Evolutionary conservation across 2,113 vertebrate genomes (phyloP).

Genomic region (Gambusia holbrooki): DNA sequence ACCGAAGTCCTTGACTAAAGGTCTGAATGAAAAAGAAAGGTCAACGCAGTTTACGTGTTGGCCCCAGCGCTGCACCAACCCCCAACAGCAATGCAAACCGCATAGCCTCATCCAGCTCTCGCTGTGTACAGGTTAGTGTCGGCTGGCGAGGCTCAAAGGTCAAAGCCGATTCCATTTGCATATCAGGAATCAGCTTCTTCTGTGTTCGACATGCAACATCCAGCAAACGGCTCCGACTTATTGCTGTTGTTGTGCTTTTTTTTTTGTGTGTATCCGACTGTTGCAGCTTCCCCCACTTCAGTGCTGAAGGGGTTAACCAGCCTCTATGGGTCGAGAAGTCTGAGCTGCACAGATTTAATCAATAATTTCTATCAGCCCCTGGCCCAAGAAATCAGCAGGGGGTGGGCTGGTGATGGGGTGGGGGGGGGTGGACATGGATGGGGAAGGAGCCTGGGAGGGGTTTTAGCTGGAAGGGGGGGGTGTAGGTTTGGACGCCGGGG

Average conservation of each 20-base stretch:
- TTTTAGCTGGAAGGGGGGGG: constrained; percentile 55
- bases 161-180: constrained; percentile 58
- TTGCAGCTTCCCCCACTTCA: constrained; percentile 50
- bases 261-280: constrained; percentile 37
- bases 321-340: constrained; percentile 84
- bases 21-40: constrained; percentile 80
- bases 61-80: constrained; percentile 67
- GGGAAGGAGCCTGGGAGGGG: constrained; percentile 34
- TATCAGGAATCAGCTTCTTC: constrained; percentile 39
- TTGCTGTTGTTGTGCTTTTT: constrained; percentile 33
- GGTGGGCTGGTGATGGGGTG: constrained; percentile 70
- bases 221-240: constrained; percentile 19
- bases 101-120: constrained; percentile 54
- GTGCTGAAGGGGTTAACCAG: constrained; percentile 83
- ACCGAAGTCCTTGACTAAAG: constrained; percentile 79
- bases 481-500: constrained; percentile 68
- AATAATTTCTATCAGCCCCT: constrained; percentile 92
- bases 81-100: constrained; percentile 70
- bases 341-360: constrained; percentile 88
- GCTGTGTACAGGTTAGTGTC: constrained; percentile 42
- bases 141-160: constrained; percentile 56
- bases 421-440: constrained; percentile 43
- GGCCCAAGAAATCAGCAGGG: constrained; percentile 85
- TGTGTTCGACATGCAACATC: constrained; percentile 14
- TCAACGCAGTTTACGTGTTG: constrained; percentile 75